A percentile compares a stretch with the other conserved stretches of the same genome.
phyloP scores from a whole-genome alignment of 2,888 invertebrate genomes.

The Sinopyrophorus schimmeli region DNA sequence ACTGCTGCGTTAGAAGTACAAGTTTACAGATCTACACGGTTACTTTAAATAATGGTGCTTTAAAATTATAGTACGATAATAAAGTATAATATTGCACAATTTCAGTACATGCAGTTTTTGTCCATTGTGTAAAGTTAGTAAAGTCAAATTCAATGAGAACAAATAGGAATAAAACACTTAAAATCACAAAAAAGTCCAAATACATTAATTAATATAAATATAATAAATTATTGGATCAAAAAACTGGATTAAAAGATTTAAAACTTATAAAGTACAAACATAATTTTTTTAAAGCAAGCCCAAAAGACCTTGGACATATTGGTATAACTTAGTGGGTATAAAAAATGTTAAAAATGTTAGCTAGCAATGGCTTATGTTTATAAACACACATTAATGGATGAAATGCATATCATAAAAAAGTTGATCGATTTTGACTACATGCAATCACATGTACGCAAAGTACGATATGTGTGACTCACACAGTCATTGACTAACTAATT shows the following conservation, averaged over 20 bases:
- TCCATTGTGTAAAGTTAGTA: slow-evolving; percentile 1
- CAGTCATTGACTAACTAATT: slow-evolving; percentile 39
- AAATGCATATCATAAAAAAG: slow-evolving; percentile 28
- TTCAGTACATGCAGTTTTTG: no score
- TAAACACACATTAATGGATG: slow-evolving; percentile 27
- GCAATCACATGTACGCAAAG: slow-evolving; percentile 35
- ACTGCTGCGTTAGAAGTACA: no score
- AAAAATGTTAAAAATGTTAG: slow-evolving; percentile 24
- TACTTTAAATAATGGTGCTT: no score
- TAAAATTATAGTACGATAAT: no score
- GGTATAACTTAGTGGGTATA: no score
- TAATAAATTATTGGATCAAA: slow-evolving; percentile 14
- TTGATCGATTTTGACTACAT: slow-evolving; percentile 38
- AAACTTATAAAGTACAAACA: no score
- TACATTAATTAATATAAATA: slow-evolving; percentile 14
- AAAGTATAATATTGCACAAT: no score
- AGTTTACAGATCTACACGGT: no score
- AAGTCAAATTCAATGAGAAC: slow-evolving; percentile 16
- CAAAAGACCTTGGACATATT: slow-evolving; percentile 11
- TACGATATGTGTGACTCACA: slow-evolving; percentile 42
- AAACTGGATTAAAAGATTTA: neutral
- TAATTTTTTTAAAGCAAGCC: no score
- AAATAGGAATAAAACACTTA: no score
- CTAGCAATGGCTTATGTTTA: slow-evolving; percentile 22
- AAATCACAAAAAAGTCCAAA: no score